Percentiles rank a stretch among this genome's conserved stretches.
Conservation (phyloP, 2,888 invertebrate species). For the Polymixis flavicincta region DNA sequence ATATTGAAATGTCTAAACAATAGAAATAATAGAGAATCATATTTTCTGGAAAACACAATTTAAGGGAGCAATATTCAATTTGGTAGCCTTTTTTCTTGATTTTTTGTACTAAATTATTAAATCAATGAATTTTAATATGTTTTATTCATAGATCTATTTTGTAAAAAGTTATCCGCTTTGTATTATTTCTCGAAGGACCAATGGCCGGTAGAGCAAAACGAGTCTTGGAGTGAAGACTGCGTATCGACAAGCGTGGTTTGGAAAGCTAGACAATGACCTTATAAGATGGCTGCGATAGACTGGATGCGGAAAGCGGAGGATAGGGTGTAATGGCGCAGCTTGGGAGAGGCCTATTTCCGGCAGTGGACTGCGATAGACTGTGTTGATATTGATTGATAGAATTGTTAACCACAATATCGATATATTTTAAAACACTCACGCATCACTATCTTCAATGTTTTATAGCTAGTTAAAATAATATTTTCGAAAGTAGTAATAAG, state of each 20-base stretch:
- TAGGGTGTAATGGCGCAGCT: neutral
- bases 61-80: neutral
- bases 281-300: neutral
- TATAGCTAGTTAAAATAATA: slow-evolving; percentile 34
- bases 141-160: neutral
- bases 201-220: neutral
- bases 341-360: neutral
- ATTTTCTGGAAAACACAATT: neutral
- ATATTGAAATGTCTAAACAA: neutral
- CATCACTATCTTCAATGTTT: slow-evolving; percentile 30
- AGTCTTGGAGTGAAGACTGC: neutral
- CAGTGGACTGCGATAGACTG: neutral
- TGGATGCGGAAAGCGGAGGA: neutral
- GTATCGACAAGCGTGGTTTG: neutral
- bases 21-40: neutral
- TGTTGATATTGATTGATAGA: neutral
- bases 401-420: slow-evolving; percentile 27
- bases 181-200: neutral
- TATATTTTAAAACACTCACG: neutral
- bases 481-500: slow-evolving; percentile 54
- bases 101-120: too few species aligned
- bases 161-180: neutral
- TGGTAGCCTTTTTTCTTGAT: neutral
- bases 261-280: too few species aligned
- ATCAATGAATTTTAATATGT: neutral